Base-by-base conservation (phyloP, 2,113 vertebrate genomes). In the Nicator chloris region DNA sequence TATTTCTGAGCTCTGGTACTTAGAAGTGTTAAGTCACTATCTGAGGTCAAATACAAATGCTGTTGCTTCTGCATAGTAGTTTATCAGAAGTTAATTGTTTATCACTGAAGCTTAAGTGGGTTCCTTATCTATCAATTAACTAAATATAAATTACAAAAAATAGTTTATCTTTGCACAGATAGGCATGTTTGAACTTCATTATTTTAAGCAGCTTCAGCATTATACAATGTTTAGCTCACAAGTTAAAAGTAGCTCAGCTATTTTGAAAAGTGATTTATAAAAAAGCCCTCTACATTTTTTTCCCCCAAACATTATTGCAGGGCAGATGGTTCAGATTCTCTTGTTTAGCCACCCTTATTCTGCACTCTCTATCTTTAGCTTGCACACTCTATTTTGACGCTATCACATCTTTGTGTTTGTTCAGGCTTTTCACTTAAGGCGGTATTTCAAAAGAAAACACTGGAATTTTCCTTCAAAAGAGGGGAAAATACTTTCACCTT, bases 391-490 rank as follows among this genome's bases (percentile, higher is more conserved):
- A 59, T 96, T 97, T 95, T 95, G 95, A 94, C 68, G 17, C 71
- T 92, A 72, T 94, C 94, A 66, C 88, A 81, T 92, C 95, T 96
- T 72, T 95, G 49, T 95, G 93, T 97, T 97, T 97, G 93, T 97
- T 96, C 92, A 97, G 92, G 85, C 92, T 95, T 97, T 96, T 97
- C 86, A 92, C 92, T 97, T 95, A 97, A 97, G 93, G 97, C 84
- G 12, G 83, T 83, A 72, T 96, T 96, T 94, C 96, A 96, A 98
- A 97, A 72, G 82, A 97, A 97, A 97, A 96, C 90, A 80, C 84
- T 94, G 96, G 86, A 95, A 92, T 96, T 94, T 96, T 98, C 96
- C 90, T 97, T 95, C 90, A 94, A 96, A 96, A 96, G 86, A 44
- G 75, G 72, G 88, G 77, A 8, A 84, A 93, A 97, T 84, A 96